Evolutionary conservation across 2,888 invertebrate species (phyloP), one percentile per base, ranked within the genome.

Genomic region (Spilarctia lutea): DNA sequence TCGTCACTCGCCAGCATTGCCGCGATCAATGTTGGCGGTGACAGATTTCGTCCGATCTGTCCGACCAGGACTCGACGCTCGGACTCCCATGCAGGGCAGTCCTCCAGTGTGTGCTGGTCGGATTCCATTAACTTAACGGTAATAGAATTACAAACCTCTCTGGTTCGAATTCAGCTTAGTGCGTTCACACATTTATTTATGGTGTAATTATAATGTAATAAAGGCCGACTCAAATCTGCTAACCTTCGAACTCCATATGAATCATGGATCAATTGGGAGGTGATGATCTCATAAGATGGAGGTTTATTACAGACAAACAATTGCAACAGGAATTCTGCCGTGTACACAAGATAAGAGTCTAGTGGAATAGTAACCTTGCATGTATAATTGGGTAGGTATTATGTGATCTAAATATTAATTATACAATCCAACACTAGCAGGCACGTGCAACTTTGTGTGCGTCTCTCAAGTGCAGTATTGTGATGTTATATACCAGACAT

Each of bases 231-330:
- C 30, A 30, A 63, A 63, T 2, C 35, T 27, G 68, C 69, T 73
- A 90, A 86, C 92, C 92, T 93, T 90, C 85, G 81, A 70, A 83
- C 85, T 85, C 81, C 80, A 81, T 87, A 80, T 91, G 91, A 92
- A 80, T 92, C 91, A 91, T 85, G 83, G 75, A 76, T 80, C 81
- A 82, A 84, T 90, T 93, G 91, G 86, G 83, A 89, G 87, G 87
- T 85, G 82, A 93, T 95, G 94, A 95, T 94, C 93, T 95, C 94
- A 95, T 81, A 82, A 84, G 83, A 83, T 87, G 86, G 79, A 86
- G 84, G 87, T 84, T 89, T 88, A 86, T 86, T 86, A 80, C 65
- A 73, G 75, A 86, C 83, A 85, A 87, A 86, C 88, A 90, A 92
- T 92, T 91, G 91, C 86, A 84, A 79, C 76, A 71, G 74, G 81